phyloP scores from a whole-genome alignment of 2,113 vertebrate genomes.

The Caranx melampygus region DNA sequence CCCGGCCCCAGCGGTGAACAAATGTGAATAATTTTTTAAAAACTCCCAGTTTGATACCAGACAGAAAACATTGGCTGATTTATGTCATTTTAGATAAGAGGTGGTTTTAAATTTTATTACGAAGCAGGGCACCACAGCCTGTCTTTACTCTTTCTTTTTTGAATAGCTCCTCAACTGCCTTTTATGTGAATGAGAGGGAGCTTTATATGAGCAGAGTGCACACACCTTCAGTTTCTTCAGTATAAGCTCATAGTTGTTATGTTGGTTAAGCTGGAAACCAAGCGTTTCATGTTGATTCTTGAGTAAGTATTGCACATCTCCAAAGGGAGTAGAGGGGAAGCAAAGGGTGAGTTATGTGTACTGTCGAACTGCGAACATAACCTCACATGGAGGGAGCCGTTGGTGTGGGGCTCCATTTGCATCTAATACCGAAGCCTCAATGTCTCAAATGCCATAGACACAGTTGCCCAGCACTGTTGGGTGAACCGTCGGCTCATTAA shows the following conservation, averaged over 20 bases:
- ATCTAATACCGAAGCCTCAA: constrained; percentile 21
- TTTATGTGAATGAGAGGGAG: constrained; percentile 49
- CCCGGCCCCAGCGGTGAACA: constrained; percentile 1
- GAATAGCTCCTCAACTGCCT: constrained; percentile 49
- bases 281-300: constrained; percentile 58
- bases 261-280: constrained; percentile 61
- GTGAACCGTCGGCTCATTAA: constrained; percentile 22
- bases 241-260: constrained; percentile 57
- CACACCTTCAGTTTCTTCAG: constrained; percentile 51
- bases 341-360: constrained; percentile 30
- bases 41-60: constrained; percentile 48
- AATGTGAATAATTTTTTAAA: constrained; percentile 30
- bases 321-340: constrained; percentile 52
- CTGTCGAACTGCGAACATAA: constrained; percentile 34
- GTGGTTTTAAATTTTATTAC: constrained; percentile 69
- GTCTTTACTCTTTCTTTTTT: constrained; percentile 47
- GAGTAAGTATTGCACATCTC: constrained; percentile 67
- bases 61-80: constrained; percentile 15
- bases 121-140: constrained; percentile 48
- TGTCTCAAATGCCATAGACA: constrained; percentile 20
- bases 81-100: constrained; percentile 68
- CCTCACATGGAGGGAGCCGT: constrained; percentile 25
- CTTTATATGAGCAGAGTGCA: constrained; percentile 39
- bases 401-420: constrained; percentile 27
- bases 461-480: constrained; percentile 5